Evolutionary conservation across 2,888 invertebrate genomes (phyloP).

Genomic region (Cyclophora punctaria): DNA sequence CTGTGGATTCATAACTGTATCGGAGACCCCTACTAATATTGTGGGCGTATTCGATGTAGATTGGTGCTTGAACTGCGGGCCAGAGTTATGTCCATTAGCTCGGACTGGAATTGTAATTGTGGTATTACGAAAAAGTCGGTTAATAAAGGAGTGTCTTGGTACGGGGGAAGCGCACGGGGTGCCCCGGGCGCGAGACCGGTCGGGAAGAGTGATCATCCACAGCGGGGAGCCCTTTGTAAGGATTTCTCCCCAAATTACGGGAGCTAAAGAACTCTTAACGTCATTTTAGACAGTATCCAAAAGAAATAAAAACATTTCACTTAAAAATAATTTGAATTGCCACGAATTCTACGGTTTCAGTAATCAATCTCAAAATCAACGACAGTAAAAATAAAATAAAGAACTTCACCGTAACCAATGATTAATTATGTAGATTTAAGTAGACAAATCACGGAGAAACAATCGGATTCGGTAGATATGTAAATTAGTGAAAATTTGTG

Average conservation of each 20-base stretch:
- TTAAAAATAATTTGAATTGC: no score
- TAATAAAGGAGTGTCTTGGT: slow-evolving; percentile 23
- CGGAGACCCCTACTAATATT: slow-evolving; percentile 15
- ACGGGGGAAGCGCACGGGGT: slow-evolving; percentile 51
- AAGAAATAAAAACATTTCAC: no score
- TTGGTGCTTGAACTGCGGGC: slow-evolving; percentile 6
- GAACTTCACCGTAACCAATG: no score
- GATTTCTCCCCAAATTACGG: slow-evolving; percentile 22
- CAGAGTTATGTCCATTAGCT: background rate
- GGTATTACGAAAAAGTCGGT: slow-evolving; percentile 18
- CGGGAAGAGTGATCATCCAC: slow-evolving; percentile 62
- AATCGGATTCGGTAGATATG: no score
- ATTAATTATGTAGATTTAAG: no score
- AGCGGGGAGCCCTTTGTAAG: slow-evolving; percentile 30
- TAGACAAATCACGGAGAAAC: no score
- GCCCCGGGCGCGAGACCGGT: slow-evolving; percentile 57
- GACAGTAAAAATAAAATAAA: no score
- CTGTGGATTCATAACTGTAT: slow-evolving; percentile 43
- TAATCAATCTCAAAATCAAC: no score
- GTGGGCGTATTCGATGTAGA: slow-evolving; percentile 10
- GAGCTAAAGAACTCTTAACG: background rate
- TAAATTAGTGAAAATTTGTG: no score
- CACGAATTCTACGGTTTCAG: no score
- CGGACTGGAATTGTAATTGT: slow-evolving; percentile 27
- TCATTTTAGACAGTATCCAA: no score